Percentiles rank a stretch among this genome's conserved stretches.
Conservation (phyloP, 2,113 vertebrate genomes). For the Phyllostomus discolor region DNA sequence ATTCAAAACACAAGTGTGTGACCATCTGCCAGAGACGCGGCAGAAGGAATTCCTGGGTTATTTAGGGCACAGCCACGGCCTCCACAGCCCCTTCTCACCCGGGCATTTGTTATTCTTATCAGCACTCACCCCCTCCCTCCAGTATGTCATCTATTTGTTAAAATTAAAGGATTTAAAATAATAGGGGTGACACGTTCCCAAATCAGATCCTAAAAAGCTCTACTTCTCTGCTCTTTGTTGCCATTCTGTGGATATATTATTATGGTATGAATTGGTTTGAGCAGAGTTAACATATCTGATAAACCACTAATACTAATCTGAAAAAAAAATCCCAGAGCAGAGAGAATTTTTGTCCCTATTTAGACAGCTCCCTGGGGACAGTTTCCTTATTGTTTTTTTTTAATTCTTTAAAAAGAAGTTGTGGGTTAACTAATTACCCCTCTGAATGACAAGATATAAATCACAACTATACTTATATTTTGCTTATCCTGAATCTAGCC, state of each 20-base stretch:
- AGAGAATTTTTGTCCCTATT: background rate
- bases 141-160: conserved; percentile 21
- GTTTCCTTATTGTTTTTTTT: background rate
- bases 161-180: conserved; percentile 36
- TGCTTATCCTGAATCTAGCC: background rate
- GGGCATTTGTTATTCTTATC: conserved; percentile 43
- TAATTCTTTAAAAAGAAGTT: background rate
- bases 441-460: background rate
- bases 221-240: background rate
- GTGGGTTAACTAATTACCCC: background rate
- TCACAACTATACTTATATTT: background rate
- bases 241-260: background rate
- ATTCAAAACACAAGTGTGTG: conserved; percentile 68
- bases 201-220: background rate
- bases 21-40: conserved; percentile 56
- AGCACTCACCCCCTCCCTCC: background rate
- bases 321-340: background rate
- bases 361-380: background rate
- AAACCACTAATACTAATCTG: background rate
- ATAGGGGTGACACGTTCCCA: background rate
- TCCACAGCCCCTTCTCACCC: conserved; percentile 25
- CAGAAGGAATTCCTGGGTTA: conserved; percentile 52
- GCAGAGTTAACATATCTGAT: background rate
- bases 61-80: conserved; percentile 39
- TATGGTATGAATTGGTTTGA: background rate